Base-by-base conservation (phyloP, 2,888 invertebrate species). In the Himalopsyche tibetana region DNA sequence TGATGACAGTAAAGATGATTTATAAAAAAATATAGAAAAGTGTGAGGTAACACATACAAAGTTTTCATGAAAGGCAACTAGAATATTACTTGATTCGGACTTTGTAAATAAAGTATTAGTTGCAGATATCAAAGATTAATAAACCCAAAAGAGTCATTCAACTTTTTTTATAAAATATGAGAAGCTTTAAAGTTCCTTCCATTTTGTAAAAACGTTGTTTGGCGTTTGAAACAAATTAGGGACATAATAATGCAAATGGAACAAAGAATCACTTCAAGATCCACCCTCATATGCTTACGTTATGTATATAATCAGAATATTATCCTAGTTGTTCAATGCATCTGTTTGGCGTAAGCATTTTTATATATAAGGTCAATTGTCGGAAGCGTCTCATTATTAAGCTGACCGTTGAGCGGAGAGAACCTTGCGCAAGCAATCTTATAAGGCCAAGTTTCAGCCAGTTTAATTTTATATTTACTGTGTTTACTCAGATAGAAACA, bases 291-390 rank as follows among this genome's bases (percentile, higher is more conserved):
- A 74, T 15, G 38, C 8, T 74, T 38, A 38, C 15, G 36, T 74
- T 4, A 63, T 63, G 19, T 63, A 9, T 56, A 56, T 63, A 63
- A 63, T 19, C 19, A 63, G 9, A 19, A 11, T 19, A 19, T 12
- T 51, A 51, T 51, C 51, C 12, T 51, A 12, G 51, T 5, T 51
- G 51, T 51, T 12, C 15, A 74, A 38, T 36, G 36, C 15, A 74
- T 74, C 38, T 51, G 80, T 28, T n/a, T 45, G 80, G 80, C 80
- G 80, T n/a, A 45, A 28, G n/a, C 81, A 56, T 80, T 80, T 69
- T 84, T 42, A 85, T 85, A 82, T 82, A 87, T 85, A 85, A 87
- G 85, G 87, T 85, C 87, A 80, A 55, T 55, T 63, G 55, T 63
- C 84, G 87, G 82, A 85, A 84, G 79, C 84, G 81, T 55, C 55